phyloP scores from a whole-genome alignment of 1,140 invertebrate species.

The Cydia pomonella region DNA sequence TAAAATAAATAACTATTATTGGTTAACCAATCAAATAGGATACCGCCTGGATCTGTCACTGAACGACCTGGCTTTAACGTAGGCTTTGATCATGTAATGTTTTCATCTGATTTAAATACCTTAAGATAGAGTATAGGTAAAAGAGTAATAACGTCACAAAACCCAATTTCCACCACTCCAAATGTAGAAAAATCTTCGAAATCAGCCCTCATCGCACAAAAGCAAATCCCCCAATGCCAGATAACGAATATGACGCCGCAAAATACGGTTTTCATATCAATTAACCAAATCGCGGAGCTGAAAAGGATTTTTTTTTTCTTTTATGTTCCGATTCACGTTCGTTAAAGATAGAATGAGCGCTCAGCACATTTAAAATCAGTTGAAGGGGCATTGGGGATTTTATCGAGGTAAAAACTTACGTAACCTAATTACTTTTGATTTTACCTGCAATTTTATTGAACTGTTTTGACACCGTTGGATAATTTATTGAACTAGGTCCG shows the following conservation, averaged over 20 bases:
- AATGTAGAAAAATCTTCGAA: too few species aligned
- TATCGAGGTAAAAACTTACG: constrained; percentile 23
- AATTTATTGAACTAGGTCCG: neutral
- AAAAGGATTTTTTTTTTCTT: constrained; percentile 17
- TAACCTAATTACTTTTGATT: constrained; percentile 31
- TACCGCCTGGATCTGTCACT: too few species aligned
- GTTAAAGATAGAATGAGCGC: constrained; percentile 37
- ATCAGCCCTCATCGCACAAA: neutral
- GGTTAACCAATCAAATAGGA: too few species aligned
- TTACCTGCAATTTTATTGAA: constrained; percentile 14
- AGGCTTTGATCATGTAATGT: too few species aligned
- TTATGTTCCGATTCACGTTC: constrained; percentile 37
- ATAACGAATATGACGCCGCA: constrained; percentile 3
- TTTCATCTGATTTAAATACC: too few species aligned
- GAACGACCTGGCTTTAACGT: too few species aligned
- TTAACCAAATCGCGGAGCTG: neutral
- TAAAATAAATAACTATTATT: too few species aligned
- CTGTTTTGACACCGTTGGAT: neutral
- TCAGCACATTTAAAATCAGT: constrained; percentile 43
- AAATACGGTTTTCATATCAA: constrained; percentile 31
- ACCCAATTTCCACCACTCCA: neutral
- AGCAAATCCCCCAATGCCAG: neutral
- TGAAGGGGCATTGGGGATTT: constrained; percentile 1
- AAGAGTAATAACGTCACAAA: neutral
- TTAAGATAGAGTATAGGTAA: too few species aligned